Conservation (phyloP, 2,113 vertebrate species). For the Thunnus thynnus region DNA sequence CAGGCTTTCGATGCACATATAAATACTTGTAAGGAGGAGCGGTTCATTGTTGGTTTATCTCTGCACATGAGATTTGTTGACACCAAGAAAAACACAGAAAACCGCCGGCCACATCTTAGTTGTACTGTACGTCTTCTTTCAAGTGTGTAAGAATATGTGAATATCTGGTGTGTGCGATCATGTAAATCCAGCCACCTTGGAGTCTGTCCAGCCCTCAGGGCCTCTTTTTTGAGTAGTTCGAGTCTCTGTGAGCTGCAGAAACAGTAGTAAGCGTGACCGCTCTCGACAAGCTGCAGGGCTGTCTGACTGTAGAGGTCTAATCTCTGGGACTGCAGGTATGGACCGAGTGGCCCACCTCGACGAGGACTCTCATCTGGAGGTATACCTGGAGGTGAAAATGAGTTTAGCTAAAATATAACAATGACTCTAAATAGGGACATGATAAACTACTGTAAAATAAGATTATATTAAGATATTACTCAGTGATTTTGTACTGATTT, state of each 20-base stretch:
- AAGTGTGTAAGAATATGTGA: background rate
- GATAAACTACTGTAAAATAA: background rate
- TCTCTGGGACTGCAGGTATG: slow-evolving; percentile 92
- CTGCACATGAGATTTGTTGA: no score
- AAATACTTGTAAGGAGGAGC: no score
- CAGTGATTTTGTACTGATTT: background rate
- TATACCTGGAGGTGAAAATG: slow-evolving; percentile 84
- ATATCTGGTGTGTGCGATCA: background rate
- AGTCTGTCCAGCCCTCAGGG: slow-evolving; percentile 87
- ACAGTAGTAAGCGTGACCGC: slow-evolving; percentile 89
- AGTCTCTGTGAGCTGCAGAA: slow-evolving; percentile 92
- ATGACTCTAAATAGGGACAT: no score
- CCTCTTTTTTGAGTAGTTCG: slow-evolving; percentile 92
- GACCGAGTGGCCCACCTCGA: slow-evolving; percentile 85
- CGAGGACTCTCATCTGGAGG: slow-evolving; percentile 93
- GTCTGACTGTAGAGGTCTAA: slow-evolving; percentile 87
- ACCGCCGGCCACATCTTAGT: no score
- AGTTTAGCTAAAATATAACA: no score
- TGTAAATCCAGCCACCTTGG: slow-evolving; percentile 84
- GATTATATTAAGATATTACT: background rate
- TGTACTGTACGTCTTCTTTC: background rate
- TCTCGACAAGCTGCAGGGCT: slow-evolving; percentile 79
- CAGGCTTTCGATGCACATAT: no score
- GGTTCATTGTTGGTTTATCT: no score
- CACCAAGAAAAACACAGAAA: no score